A percentile compares a stretch with the other conserved stretches of the same genome.
Evolutionary conservation across 2,113 vertebrate species (phyloP).

Genomic region (Myrmecophaga tridactyla): DNA sequence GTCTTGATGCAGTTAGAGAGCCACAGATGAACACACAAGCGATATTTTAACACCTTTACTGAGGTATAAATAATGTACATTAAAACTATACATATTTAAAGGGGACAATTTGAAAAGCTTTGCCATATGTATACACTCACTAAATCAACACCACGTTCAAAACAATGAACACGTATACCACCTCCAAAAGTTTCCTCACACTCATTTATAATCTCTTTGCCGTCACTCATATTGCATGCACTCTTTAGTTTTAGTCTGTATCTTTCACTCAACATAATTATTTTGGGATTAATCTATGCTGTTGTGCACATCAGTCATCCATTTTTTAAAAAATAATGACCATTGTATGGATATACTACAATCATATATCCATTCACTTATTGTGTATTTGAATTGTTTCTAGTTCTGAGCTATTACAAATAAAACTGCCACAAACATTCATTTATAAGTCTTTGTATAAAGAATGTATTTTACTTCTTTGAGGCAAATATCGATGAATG

Average conservation of each 20-base stretch:
- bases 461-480: not conserved
- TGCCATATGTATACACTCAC: not conserved
- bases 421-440: not conserved
- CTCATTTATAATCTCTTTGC: not conserved
- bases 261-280: not conserved
- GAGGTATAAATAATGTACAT: not conserved
- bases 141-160: not conserved
- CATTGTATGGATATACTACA: not conserved
- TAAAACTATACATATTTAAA: not conserved
- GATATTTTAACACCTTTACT: not conserved
- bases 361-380: not conserved
- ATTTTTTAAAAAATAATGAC: not conserved
- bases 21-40: not conserved
- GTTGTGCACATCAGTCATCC: no score
- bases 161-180: not conserved
- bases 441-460: not conserved
- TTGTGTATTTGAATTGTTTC: not conserved
- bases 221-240: not conserved
- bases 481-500: not conserved
- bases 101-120: not conserved
- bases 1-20: not conserved
- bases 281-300: not conserved
- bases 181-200: not conserved
- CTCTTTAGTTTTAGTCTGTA: not conserved
- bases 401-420: not conserved